Base-by-base conservation (phyloP, 1,140 invertebrate species). In the Mesaphorura yosii region DNA sequence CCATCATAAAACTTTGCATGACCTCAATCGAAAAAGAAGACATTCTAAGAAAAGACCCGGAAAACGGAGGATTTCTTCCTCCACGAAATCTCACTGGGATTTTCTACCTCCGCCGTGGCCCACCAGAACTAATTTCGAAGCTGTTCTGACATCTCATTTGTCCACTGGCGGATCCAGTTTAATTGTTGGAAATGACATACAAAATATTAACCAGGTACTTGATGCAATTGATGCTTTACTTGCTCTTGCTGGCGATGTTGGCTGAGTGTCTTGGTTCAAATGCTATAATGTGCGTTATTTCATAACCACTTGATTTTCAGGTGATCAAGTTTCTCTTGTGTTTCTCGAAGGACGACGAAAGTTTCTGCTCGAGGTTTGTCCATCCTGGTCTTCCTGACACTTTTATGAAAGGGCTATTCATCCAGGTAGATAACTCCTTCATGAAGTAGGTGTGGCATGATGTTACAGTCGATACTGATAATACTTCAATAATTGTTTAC, bases 391-490 rank as follows among this genome's bases (percentile, higher is more conserved):
- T 63, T 0, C 61, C 55, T 1, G 60, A 63, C 25, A 63, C 60
- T 26, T 63, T 57, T 42, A 59, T 63, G 60, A 63, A 63, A 51
- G 60, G 60, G 19, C 37, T 63, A n/a, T 57, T 48, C 41, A 44
- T 63, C 29, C 60, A 63, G 57, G 60, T 59, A 41, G 31, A 19
- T 15, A 40, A 19, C 23, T 12, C 5, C 22, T 34, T 37, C 25
- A 41, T 27, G 25, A 6, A 34, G 7, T 53, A 23, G 47, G 38
- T 46, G 22, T 46, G 12, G 4, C 25, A 12, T 46, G 23, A 46
- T 10, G 31, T 34, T 34, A n/a, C n/a, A n/a, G n/a, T n/a, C n/a
- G n/a, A n/a, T 19, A 42, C 40, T 46, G 23, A 46, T 22, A 12
- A 27, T 15, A 46, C 19, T 46, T 27, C 7, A 22, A 10, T 46